Percentiles rank a stretch among this genome's conserved stretches.
Conservation (phyloP, 2,113 vertebrate species). For the Prionailurus viverrinus region DNA sequence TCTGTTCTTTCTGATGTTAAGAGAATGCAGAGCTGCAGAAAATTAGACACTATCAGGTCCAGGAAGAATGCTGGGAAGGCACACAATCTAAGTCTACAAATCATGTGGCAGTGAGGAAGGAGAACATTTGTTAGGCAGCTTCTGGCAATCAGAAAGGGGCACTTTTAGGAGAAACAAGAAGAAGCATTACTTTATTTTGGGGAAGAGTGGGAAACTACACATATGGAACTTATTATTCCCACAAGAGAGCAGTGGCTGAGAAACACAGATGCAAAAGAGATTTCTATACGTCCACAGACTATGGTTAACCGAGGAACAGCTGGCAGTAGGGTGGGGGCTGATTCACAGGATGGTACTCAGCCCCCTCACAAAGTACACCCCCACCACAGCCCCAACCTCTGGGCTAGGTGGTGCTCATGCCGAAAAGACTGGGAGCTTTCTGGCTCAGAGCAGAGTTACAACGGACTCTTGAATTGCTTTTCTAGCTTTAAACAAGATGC, state of each 20-base stretch:
- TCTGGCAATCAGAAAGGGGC: slow-evolving; percentile 4
- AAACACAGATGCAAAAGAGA: neutral
- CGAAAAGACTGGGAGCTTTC: neutral
- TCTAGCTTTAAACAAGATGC: slow-evolving; percentile 33
- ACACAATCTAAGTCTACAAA: neutral
- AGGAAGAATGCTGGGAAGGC: neutral
- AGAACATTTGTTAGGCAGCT: neutral
- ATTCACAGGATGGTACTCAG: neutral
- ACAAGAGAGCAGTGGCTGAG: neutral
- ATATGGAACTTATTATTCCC: slow-evolving; percentile 23
- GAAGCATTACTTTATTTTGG: slow-evolving; percentile 35
- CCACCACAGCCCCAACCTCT: neutral
- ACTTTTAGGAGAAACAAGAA: neutral
- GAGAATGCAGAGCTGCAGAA: neutral
- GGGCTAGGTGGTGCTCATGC: neutral
- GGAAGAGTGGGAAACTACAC: neutral
- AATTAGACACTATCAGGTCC: neutral
- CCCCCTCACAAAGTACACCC: neutral
- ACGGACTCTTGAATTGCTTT: neutral
- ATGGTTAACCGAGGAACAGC: neutral
- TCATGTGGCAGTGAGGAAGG: neutral
- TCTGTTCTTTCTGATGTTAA: neutral
- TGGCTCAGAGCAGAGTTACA: neutral
- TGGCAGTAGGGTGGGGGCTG: neutral
- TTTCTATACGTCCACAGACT: neutral